Base-by-base conservation (phyloP, 2,113 vertebrate genomes). In the Gallinago undulata region DNA sequence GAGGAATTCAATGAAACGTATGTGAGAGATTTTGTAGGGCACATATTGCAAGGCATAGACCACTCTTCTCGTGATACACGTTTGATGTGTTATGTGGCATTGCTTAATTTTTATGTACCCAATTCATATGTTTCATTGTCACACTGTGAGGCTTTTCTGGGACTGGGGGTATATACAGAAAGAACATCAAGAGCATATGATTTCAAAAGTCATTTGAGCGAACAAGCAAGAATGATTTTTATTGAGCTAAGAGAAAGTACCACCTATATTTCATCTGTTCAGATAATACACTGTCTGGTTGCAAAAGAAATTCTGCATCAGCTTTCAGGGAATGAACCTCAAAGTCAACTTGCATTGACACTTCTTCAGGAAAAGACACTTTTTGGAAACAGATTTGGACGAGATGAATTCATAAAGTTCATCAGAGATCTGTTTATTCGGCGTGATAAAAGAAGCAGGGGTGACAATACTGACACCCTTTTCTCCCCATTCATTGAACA, bases 401-500 rank as follows among this genome's bases (percentile, higher is more conserved):
- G 60, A 51, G 95, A 97, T 1, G 97, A 98, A 22, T 98, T 98
- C 81, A 86, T 50, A 16, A 97, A 96, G 35, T 98, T 98, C 92
- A 94, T 99, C 83, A 98, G 97, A 96, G 96, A 98, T 14, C 97
- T 99, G 68, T 98, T 99, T 47, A 97, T 98, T 53, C 97, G 96
- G 45, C 97, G 98, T 24, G 95, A 78, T 57, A 98, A 96, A 96
- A 98, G 97, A 86, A 98, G 97, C 93, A 98, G 97, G 73, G 98
- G 98, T 11, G 98, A 98, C 63, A 78, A 97, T 57, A 95, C 92
- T 4, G 98, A 99, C 41, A 98, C 96, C 30, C 47, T 97, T 19
- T 98, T 99, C 87, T 98, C 98, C 62, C 98, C 98, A 3, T 93
- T 99, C 56, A 98, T 98, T 97, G 98, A 98, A 25, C 96, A 98